phyloP scores from a whole-genome alignment of 2,797 vertebrate species.

The Dicrostonyx torquatus region DNA sequence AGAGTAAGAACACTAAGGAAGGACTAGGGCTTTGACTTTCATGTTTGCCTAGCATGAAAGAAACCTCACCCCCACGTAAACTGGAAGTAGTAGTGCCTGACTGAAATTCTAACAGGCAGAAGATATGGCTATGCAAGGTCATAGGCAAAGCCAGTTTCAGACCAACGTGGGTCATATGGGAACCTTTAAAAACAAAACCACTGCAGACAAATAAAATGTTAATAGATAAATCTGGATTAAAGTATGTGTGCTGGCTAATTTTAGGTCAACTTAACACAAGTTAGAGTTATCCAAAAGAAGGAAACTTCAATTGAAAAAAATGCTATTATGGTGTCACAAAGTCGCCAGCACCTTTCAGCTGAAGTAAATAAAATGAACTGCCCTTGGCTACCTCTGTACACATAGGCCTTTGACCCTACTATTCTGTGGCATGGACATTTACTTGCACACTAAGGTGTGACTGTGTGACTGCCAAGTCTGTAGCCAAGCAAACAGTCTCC shows the following conservation, averaged over 20 bases:
- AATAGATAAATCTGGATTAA: not conserved
- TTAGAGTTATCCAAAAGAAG: not conserved
- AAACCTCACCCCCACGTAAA: not conserved
- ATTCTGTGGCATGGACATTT: not conserved
- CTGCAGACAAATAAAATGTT: not conserved
- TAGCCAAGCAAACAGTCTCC: not conserved
- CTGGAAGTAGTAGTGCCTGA: not conserved
- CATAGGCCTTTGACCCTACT: not conserved
- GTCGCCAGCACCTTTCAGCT: not conserved
- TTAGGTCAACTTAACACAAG: not conserved
- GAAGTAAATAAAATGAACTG: not conserved
- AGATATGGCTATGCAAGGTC: not conserved
- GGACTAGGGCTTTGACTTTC: not conserved
- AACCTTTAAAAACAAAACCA: not conserved
- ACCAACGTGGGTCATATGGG: not conserved
- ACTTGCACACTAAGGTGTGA: not conserved
- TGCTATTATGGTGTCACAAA: not conserved
- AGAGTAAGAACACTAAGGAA: not conserved
- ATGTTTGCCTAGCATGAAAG: no score
- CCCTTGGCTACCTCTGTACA: not conserved
- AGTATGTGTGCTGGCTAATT: not conserved
- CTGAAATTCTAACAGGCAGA: not conserved
- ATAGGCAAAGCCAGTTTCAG: not conserved
- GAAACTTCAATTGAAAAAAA: not conserved
- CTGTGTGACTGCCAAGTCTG: not conserved